Conservation (phyloP, 2,888 invertebrate genomes). For the Blastobasis lacticolella region DNA sequence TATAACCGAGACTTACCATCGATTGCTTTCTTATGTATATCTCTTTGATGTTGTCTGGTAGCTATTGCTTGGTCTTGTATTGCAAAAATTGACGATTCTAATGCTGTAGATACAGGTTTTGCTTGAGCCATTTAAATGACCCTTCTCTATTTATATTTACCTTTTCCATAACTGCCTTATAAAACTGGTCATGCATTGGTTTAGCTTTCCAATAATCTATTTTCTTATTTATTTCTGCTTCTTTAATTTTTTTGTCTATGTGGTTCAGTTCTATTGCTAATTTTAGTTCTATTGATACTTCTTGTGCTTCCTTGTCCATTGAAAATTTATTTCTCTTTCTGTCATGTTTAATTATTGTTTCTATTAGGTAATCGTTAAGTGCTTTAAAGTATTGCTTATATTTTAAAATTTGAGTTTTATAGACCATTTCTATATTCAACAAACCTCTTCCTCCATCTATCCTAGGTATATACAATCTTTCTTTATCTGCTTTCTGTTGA, state of each 20-base stretch:
- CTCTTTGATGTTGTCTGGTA: constrained; percentile 6
- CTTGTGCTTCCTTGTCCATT: too few species aligned
- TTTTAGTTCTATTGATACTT: too few species aligned
- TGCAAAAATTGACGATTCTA: constrained; percentile 6
- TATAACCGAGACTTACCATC: constrained; percentile 12
- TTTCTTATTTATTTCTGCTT: not conserved
- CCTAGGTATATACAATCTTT: too few species aligned
- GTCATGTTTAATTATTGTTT: constrained; percentile 6
- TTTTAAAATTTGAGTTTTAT: too few species aligned
- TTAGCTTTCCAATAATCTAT: not conserved
- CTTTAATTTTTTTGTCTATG: constrained; percentile 4
- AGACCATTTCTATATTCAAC: too few species aligned
- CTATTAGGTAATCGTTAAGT: constrained; percentile 6
- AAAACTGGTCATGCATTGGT: constrained; percentile 4
- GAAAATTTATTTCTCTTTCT: constrained; percentile 10
- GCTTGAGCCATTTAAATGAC: constrained; percentile 4
- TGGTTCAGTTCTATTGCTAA: too few species aligned
- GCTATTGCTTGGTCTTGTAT: constrained; percentile 13
- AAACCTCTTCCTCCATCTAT: constrained; percentile 10
- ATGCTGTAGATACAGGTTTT: too few species aligned
- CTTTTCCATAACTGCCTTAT: constrained; percentile 2
- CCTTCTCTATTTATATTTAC: constrained; percentile 4
- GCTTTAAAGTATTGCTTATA: too few species aligned
- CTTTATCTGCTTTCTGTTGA: too few species aligned
- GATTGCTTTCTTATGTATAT: constrained; percentile 5